Evolutionary conservation across 2,888 invertebrate species (phyloP).

Genomic region (Sesamia inferens): DNA sequence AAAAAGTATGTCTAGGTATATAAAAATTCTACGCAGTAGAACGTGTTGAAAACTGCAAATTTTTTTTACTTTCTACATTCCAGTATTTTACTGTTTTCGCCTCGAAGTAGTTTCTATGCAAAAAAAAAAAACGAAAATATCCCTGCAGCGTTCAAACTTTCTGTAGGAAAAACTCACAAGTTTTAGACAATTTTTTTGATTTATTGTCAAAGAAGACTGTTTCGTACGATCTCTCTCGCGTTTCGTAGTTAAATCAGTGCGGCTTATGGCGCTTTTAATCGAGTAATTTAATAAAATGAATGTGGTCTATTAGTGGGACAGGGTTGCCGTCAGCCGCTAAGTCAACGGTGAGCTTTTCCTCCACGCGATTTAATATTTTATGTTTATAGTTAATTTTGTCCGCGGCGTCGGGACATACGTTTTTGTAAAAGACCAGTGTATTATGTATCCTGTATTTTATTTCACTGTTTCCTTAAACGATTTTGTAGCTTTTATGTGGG

Average conservation of each 20-base stretch:
- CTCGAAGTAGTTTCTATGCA: slow-evolving; percentile 27
- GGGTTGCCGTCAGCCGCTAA: slow-evolving; percentile 58
- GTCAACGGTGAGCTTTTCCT: slow-evolving; percentile 51
- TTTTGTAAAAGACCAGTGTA: neutral
- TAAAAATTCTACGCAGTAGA: neutral
- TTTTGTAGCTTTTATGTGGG: slow-evolving; percentile 5
- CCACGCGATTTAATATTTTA: slow-evolving; percentile 54
- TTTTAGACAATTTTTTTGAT: slow-evolving; percentile 47
- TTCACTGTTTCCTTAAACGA: neutral
- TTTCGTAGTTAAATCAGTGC: slow-evolving; percentile 70
- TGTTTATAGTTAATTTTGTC: slow-evolving; percentile 43
- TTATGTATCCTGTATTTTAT: neutral
- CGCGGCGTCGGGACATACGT: slow-evolving; percentile 1
- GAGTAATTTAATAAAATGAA: slow-evolving; percentile 82
- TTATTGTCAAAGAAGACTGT: slow-evolving; percentile 58
- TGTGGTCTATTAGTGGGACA: slow-evolving; percentile 72
- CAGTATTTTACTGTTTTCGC: slow-evolving; percentile 25
- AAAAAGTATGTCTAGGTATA: slow-evolving; percentile 1
- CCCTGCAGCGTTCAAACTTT: slow-evolving; percentile 37
- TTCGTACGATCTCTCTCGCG: slow-evolving; percentile 52
- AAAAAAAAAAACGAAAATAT: slow-evolving; percentile 24
- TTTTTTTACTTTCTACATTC: slow-evolving; percentile 12
- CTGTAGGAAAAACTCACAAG: slow-evolving; percentile 39
- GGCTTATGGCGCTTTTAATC: slow-evolving; percentile 80
- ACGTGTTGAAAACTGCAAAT: neutral